Evolutionary conservation across 2,113 vertebrate species (phyloP), one percentile per base, ranked within the genome.

Genomic region (Tamias sibiricus): DNA sequence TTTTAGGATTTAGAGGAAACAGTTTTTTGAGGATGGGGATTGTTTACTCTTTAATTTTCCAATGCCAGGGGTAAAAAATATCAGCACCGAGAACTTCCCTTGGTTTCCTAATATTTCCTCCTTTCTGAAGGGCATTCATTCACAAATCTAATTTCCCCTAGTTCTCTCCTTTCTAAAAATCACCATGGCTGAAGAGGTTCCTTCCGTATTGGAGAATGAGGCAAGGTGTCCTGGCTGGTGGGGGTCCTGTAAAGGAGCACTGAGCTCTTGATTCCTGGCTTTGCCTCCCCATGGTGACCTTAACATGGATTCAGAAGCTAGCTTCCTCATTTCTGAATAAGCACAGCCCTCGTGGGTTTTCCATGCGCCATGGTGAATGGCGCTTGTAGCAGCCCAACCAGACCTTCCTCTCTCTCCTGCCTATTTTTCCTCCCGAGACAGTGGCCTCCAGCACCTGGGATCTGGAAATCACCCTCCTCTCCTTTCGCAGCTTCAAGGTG

Each of bases 41-140:
- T 90, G 59, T 90, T 86, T 80, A 42, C 44, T 74, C 44, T 83
- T 82, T 59, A 74, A 49, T 81, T 95, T 92, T 30, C 62, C 93
- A 64, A 19, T 35, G 30, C 81, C 64, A 85, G 3, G 66, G 62
- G 6, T 87, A 17, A 37, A 86, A 62, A 35, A 40, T 44, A 37
- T 26, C 59, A 54, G 57, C 19, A 19, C 16, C 2, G 1, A 86
- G 47, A 71, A 75, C 40, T 24, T 12, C 13, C 62, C 11, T 37
- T 62, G 80, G 47, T 28, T 42, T 90, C 44, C 62, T n/a, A 91
- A 14, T 2, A 2, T 59, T 42, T 64, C 14, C 64, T 57, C 22
- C 22, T 91, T 95, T 62, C 17, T 68, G 54, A 57, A 74, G 16
- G 35, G 6, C 20, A 5, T 94, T 87, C 12, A 80, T 44, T 59